phyloP scores from a whole-genome alignment of 2,113 vertebrate species.

The Chaetura pelagica region DNA sequence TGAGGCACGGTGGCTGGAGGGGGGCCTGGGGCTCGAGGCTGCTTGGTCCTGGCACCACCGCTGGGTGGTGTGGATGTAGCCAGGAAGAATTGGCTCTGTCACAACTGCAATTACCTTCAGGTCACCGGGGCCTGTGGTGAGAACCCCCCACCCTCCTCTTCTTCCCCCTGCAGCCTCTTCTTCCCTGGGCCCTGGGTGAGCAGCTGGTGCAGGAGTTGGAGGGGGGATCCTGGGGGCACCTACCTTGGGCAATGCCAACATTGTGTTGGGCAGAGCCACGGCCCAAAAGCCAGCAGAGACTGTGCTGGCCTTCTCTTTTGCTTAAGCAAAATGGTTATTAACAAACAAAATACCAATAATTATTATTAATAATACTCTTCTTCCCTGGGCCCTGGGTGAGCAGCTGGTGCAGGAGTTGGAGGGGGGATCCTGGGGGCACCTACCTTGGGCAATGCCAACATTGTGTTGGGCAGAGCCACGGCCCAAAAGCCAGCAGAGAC shows the following conservation, averaged over 20 bases:
- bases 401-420: not conserved
- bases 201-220: not conserved
- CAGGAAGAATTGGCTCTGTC: not conserved
- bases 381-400: not conserved
- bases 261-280: not conserved
- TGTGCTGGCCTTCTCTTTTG: not conserved
- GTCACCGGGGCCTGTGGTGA: not conserved
- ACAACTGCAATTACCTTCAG: not conserved
- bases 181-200: not conserved
- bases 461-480: not conserved
- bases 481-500: not conserved
- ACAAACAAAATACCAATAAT: not conserved
- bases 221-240: accelerated
- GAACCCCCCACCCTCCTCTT: too few species aligned
- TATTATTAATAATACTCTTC: not conserved
- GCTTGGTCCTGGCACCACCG: not conserved
- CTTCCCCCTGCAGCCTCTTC: too few species aligned
- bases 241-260: not conserved
- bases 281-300: not conserved
- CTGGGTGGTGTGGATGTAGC: accelerated
- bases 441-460: not conserved
- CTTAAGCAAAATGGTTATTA: not conserved
- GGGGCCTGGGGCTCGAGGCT: not conserved
- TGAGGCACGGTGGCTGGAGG: not conserved
- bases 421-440: accelerated